These are phyloP conservation scores for Zaprionus tsacasi DNA, from an alignment of 1,140 invertebrate genomes.

Conservation along the genomic window DNA sequence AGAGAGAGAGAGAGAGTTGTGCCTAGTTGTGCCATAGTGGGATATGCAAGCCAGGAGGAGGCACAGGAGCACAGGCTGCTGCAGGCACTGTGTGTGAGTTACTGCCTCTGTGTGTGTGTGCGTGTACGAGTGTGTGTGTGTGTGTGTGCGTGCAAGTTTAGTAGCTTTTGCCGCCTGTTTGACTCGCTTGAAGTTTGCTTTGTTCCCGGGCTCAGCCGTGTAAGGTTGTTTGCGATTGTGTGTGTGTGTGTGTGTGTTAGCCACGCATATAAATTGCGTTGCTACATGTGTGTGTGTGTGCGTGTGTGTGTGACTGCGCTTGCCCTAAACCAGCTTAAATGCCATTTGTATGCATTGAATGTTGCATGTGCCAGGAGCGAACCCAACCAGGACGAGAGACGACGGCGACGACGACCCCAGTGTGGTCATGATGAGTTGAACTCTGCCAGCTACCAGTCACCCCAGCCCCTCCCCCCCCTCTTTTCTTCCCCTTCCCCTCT, in stretches of 20 bases:
- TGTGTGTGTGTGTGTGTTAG: conserved; percentile 44
- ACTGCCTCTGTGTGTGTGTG: conserved; percentile 3
- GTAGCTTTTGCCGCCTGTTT: conserved; percentile 80
- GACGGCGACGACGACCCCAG: conserved; percentile 17
- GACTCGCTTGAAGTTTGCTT: conserved; percentile 70
- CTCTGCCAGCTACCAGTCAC: conserved; percentile 14
- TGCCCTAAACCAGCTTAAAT: conserved; percentile 73
- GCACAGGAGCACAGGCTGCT: conserved; percentile 28
- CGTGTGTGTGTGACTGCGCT: conserved; percentile 44
- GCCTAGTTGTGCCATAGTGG: not conserved
- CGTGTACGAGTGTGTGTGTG: conserved; percentile 11
- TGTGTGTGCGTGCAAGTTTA: conserved; percentile 61
- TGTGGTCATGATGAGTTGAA: conserved; percentile 35
- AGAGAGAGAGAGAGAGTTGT: conserved; percentile 6
- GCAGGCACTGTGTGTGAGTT: conserved; percentile 30
- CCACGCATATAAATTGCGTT: conserved; percentile 72
- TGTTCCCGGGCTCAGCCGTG: conserved; percentile 36
- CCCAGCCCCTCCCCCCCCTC: not conserved
- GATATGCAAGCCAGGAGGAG: conserved; percentile 3
- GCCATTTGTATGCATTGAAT: conserved; percentile 84
- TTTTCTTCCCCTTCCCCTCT: not conserved
- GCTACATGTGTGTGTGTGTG: conserved; percentile 26
- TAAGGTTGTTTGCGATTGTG: conserved; percentile 25
- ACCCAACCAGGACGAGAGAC: conserved; percentile 36
- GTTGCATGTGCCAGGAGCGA: conserved; percentile 65